Percentiles rank a stretch among this genome's conserved stretches.
These are phyloP conservation scores for Megalops atlanticus DNA, from an alignment of 2,113 vertebrate species.

Conservation along the genomic window DNA sequence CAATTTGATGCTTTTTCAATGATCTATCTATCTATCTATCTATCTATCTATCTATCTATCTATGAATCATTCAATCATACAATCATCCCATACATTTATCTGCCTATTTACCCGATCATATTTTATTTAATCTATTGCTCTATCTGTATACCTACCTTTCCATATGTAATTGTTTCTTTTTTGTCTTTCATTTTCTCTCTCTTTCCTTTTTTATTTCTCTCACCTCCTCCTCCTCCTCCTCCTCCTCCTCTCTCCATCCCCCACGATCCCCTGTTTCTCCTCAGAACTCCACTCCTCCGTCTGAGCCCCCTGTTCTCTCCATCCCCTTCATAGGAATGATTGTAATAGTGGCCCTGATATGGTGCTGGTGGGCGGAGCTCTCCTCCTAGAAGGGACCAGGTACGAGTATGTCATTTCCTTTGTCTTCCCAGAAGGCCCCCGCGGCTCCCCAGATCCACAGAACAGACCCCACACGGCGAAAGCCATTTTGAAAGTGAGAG, in stretches of 20 bases:
- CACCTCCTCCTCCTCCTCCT: constrained; percentile 47
- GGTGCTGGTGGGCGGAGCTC: constrained; percentile 94
- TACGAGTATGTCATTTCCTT: constrained; percentile 73
- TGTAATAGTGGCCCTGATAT: constrained; percentile 90
- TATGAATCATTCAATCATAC: not conserved
- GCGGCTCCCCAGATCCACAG: not conserved
- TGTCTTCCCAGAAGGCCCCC: constrained; percentile 40
- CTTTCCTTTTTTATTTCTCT: constrained; percentile 46
- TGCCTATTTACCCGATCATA: constrained; percentile 22
- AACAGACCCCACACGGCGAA: too few species aligned
- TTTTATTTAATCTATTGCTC: constrained; percentile 35
- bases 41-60: constrained; percentile 20
- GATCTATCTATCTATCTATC: constrained; percentile 22
- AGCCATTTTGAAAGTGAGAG: too few species aligned
- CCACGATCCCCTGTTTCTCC: constrained; percentile 64
- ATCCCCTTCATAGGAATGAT: constrained; percentile 88
- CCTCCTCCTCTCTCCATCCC: constrained; percentile 43
- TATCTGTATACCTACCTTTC: constrained; percentile 30
- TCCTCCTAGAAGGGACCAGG: constrained; percentile 83
- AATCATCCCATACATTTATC: constrained; percentile 27
- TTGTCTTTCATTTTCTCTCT: constrained; percentile 45
- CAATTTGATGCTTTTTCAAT: constrained; percentile 48
- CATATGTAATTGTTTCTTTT: constrained; percentile 45
- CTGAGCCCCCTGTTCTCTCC: constrained; percentile 77
- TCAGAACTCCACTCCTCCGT: constrained; percentile 76